Conservation (phyloP, 2,797 vertebrate species). For the Nyctalus aviator region DNA sequence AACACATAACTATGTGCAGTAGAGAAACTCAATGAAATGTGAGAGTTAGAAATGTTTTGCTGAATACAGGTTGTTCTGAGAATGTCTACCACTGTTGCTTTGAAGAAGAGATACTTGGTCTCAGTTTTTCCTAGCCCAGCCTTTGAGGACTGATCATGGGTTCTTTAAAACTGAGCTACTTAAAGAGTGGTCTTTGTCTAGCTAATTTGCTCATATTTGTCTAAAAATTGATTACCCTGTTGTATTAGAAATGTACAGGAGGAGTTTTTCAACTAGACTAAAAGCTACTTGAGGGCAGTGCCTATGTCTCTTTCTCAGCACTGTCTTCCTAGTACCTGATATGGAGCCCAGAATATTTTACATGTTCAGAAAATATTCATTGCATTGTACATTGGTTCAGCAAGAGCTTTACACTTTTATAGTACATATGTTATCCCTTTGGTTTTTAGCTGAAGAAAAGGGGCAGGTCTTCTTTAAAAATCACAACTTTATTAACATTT, state of each 20-base stretch:
- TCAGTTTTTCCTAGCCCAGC: background rate
- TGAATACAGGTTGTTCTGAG: background rate
- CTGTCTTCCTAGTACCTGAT: background rate
- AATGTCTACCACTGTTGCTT: background rate
- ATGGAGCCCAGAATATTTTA: background rate
- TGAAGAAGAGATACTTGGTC: background rate
- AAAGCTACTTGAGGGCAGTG: background rate
- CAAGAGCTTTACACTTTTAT: background rate
- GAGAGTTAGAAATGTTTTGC: background rate
- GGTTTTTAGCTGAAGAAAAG: constrained; percentile 17
- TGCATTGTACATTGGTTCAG: background rate
- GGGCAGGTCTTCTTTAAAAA: background rate
- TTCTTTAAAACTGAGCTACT: background rate
- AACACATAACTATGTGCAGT: background rate
- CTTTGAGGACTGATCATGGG: background rate
- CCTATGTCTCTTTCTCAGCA: background rate
- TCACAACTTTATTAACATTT: background rate
- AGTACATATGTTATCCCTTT: background rate
- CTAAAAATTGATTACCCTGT: background rate
- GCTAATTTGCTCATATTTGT: constrained; percentile 11
- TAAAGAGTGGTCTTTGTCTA: background rate
- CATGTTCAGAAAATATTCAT: background rate
- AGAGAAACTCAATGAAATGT: background rate
- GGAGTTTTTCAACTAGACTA: background rate
- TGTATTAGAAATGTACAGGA: background rate